A percentile compares a stretch with the other conserved stretches of the same genome.
These are phyloP conservation scores for Taenaris catops DNA, from an alignment of 2,888 invertebrate genomes.

Conservation along the genomic window DNA sequence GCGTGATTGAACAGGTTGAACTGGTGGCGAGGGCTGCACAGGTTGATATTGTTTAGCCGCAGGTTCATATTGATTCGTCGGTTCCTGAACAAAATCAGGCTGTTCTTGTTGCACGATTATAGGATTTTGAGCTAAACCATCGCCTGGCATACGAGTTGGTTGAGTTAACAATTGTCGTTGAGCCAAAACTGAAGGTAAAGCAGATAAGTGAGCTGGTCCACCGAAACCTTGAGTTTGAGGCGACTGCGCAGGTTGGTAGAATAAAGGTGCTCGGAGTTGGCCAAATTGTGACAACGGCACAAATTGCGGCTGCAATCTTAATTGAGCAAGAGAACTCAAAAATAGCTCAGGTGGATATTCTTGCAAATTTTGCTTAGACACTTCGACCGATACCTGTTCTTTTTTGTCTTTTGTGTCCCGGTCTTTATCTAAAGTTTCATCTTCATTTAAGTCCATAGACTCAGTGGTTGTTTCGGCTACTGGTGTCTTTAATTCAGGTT, in stretches of 20 bases:
- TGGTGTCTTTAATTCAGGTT: constrained; percentile 32
- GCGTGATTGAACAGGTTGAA: constrained; percentile 10
- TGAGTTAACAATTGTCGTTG: constrained; percentile 40
- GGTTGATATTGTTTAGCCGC: constrained; percentile 26
- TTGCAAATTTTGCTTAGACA: constrained; percentile 58
- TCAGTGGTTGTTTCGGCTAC: constrained; percentile 44
- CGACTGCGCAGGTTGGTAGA: constrained; percentile 36
- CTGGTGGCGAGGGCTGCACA: constrained; percentile 23
- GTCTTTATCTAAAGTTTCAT: constrained; percentile 40
- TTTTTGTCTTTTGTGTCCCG: constrained; percentile 33
- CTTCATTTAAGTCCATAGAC: constrained; percentile 41
- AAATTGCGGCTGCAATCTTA: constrained; percentile 54
- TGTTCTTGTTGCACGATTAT: constrained; percentile 34
- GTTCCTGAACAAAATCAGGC: constrained; percentile 26
- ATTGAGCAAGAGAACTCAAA: constrained; percentile 53
- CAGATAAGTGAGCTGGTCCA: constrained; percentile 58
- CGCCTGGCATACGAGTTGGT: constrained; percentile 33
- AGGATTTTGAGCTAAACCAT: constrained; percentile 31
- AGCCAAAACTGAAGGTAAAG: constrained; percentile 55
- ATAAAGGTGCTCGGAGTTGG: constrained; percentile 43
- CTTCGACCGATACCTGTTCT: constrained; percentile 53
- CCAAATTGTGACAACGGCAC: constrained; percentile 45
- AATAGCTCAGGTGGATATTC: constrained; percentile 64
- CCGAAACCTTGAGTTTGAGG: constrained; percentile 49
- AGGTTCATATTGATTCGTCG: constrained; percentile 32